Evolutionary conservation across 2,888 invertebrate genomes (phyloP), one percentile per base, ranked within the genome.

Genomic region (Stenoptilia bipunctidactyla): DNA sequence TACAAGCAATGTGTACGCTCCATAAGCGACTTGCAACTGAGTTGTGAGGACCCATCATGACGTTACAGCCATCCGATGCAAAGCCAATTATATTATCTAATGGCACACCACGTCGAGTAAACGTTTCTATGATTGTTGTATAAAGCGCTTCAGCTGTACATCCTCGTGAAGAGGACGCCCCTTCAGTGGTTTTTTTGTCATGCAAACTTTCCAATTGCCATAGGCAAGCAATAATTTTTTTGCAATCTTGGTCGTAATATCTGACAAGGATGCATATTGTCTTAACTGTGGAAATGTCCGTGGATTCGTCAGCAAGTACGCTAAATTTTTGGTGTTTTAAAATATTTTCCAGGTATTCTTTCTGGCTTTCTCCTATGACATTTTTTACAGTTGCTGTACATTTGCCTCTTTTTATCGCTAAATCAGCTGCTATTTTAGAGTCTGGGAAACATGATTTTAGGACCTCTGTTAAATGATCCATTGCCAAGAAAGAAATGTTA

Each of bases 21-120:
- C n/a, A n/a, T n/a, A n/a, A n/a, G 40, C 46, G 30, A 10, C 39
- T 39, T 10, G 42, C 38, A 33, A 49, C 45, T 15, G 45, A 49
- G 36, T 49, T 49, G 10, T 42, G 33, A 41, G 43, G 42, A 13
- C 46, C 46, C 47, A 47, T 49, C 49, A 49, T 47, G 9, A 41
- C 42, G 38, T 45, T 49, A 27, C 45, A 45, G 2, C 45, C 46
- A 34, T 49, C 49, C 34, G 47, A 47, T 20, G 43, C 45, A 33
- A 49, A 48, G 13, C 46, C 48, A 33, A 48, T 43, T 27, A 40
- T 39, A 38, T 48, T 47, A 36, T 45, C 36, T 9, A 44, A 30
- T 10, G 47, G 45, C 36, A 47, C 27, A 12, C 27, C 36, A 40
- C 41, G 30, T 35, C 45, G 36, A 27, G 40, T 34, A 12, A 47